Percentiles rank a stretch among this genome's conserved stretches.
These are phyloP conservation scores for Hemicentrotus pulcherrimus DNA, from an alignment of 35 echinoderm and acorn worm species.

Conservation along the genomic window DNA sequence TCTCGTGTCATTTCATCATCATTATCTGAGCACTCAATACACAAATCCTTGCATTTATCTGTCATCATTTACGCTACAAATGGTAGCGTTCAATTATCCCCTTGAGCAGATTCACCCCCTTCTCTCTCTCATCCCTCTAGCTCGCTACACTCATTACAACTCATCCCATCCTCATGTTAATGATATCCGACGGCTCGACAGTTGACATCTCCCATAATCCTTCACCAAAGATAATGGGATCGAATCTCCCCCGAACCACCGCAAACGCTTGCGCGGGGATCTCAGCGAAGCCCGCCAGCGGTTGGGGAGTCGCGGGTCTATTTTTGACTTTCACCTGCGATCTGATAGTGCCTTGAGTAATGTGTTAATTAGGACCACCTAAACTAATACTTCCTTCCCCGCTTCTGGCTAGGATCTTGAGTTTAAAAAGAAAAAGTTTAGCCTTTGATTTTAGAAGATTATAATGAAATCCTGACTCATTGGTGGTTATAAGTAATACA, in stretches of 20 bases:
- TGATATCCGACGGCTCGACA: slow-evolving; percentile 29
- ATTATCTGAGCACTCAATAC: background rate
- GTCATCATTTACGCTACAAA: background rate
- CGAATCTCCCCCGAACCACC: background rate
- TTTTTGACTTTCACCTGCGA: slow-evolving; percentile 37
- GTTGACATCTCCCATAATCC: slow-evolving; percentile 24
- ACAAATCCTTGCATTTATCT: background rate
- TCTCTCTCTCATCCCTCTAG: background rate
- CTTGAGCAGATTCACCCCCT: background rate
- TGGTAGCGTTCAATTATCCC: background rate
- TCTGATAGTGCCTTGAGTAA: background rate
- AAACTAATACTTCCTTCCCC: slow-evolving; percentile 31
- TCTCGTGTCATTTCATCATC: background rate
- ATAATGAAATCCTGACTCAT: background rate
- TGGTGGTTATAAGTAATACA: background rate
- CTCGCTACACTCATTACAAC: background rate
- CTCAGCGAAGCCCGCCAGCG: background rate
- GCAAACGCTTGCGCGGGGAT: background rate
- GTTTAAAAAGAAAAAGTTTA: background rate
- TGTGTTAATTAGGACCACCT: slow-evolving; percentile 31
- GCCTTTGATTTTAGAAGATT: background rate
- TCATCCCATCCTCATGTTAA: background rate
- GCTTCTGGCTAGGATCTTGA: background rate
- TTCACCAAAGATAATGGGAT: background rate
- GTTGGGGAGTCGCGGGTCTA: background rate